Conservation (phyloP, 2,113 vertebrate genomes). For the Gallinago paraguaiae region DNA sequence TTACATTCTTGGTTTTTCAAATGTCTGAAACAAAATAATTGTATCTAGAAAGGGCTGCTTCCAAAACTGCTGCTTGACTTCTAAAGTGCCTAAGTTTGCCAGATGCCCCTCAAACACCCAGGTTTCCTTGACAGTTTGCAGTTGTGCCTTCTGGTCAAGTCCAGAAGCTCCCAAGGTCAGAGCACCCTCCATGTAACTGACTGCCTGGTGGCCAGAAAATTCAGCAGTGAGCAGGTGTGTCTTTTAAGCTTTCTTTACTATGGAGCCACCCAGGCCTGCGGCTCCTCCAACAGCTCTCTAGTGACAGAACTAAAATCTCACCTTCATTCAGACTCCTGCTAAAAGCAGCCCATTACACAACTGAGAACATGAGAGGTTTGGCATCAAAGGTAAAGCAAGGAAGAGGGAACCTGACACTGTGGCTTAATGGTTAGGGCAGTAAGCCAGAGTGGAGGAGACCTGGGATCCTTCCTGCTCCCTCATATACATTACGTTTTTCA, state of each 20-base stretch:
- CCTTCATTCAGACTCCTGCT: constrained; percentile 17
- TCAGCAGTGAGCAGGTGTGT: neutral
- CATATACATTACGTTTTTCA: neutral
- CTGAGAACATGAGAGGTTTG: neutral
- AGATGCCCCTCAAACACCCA: neutral
- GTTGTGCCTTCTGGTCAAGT: accelerated
- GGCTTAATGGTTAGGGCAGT: neutral
- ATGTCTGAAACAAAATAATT: neutral
- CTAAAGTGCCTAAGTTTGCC: neutral
- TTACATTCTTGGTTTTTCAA: neutral
- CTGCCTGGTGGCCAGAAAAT: neutral
- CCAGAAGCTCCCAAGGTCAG: neutral
- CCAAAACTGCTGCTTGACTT: neutral
- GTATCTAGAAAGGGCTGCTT: neutral
- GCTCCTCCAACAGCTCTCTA: neutral
- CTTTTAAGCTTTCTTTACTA: neutral
- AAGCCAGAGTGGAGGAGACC: neutral
- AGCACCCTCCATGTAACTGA: neutral
- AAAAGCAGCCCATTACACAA: neutral
- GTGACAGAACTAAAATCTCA: neutral
- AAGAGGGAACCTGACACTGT: constrained; percentile 8
- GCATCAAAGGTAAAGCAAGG: neutral
- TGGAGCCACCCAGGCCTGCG: accelerated
- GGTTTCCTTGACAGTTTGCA: neutral
- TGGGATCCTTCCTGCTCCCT: neutral